These are phyloP conservation scores for Acleris laterana DNA, from an alignment of 2,888 invertebrate species.

Conservation along the genomic window DNA sequence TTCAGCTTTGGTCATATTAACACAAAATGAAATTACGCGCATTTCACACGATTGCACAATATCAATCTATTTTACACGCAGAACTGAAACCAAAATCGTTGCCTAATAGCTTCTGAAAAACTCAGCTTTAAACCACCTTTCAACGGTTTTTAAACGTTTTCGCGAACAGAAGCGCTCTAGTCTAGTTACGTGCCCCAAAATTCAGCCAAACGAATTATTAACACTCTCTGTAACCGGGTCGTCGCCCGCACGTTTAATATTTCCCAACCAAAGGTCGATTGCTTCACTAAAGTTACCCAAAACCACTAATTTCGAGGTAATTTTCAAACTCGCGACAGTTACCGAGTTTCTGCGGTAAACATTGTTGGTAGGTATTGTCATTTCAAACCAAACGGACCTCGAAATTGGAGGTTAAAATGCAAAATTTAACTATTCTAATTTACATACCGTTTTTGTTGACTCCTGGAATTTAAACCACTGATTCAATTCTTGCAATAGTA, in stretches of 20 bases:
- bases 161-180: slow-evolving; percentile 30
- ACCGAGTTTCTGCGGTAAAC: slow-evolving; percentile 30
- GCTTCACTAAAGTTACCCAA: slow-evolving; percentile 28
- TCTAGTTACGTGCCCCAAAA: slow-evolving; percentile 38
- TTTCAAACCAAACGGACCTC: slow-evolving; percentile 28
- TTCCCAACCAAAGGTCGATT: slow-evolving; percentile 34
- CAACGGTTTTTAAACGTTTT: slow-evolving; percentile 1
- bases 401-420: slow-evolving; percentile 29
- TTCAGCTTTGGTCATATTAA: too few relatives aligned
- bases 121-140: slow-evolving; percentile 1
- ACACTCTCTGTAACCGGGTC: slow-evolving; percentile 48
- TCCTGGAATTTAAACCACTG: slow-evolving; percentile 21
- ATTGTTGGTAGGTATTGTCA: slow-evolving; percentile 34
- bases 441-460: slow-evolving; percentile 20
- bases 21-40: too few relatives aligned
- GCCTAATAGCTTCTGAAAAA: too few relatives aligned
- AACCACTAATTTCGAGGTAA: slow-evolving; percentile 37
- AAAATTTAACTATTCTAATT: background rate
- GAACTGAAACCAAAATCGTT: too few relatives aligned
- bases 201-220: slow-evolving; percentile 48
- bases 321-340: slow-evolving; percentile 33
- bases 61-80: too few relatives aligned
- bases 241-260: slow-evolving; percentile 45
- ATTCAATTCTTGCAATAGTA: too few relatives aligned
- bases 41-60: too few relatives aligned